These are phyloP conservation scores for Ramphastos sulfuratus DNA, from an alignment of 2,113 vertebrate species.

Conservation along the genomic window DNA sequence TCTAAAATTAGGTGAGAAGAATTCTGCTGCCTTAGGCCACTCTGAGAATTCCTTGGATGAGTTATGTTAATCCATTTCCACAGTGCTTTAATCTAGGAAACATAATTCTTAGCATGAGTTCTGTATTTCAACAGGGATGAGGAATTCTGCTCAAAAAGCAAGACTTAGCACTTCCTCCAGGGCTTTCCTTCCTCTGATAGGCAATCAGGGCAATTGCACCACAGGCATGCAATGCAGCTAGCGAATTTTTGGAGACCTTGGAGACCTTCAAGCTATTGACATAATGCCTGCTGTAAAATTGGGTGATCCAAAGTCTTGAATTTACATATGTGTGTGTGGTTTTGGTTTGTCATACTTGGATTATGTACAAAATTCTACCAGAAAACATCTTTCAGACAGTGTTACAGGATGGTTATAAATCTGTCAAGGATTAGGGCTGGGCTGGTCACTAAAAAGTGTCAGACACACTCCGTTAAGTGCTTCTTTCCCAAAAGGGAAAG, in stretches of 20 bases:
- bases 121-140: neutral
- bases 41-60: neutral
- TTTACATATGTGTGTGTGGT: neutral
- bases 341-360: neutral
- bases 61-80: neutral
- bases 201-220: neutral
- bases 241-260: neutral
- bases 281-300: neutral
- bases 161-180: neutral
- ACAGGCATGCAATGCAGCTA: neutral
- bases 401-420: neutral
- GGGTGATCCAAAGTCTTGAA: neutral
- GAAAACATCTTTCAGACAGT: neutral
- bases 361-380: neutral
- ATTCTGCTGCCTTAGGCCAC: neutral
- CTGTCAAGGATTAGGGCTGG: no score
- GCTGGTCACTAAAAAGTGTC: no score
- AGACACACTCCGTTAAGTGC: no score
- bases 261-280: neutral
- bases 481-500: no score
- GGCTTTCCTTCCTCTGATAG: neutral
- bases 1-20: neutral
- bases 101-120: rapidly evolving
- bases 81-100: neutral
- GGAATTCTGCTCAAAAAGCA: neutral